phyloP scores from a whole-genome alignment of 1,140 invertebrate species.

The Melanaphis sacchari region DNA sequence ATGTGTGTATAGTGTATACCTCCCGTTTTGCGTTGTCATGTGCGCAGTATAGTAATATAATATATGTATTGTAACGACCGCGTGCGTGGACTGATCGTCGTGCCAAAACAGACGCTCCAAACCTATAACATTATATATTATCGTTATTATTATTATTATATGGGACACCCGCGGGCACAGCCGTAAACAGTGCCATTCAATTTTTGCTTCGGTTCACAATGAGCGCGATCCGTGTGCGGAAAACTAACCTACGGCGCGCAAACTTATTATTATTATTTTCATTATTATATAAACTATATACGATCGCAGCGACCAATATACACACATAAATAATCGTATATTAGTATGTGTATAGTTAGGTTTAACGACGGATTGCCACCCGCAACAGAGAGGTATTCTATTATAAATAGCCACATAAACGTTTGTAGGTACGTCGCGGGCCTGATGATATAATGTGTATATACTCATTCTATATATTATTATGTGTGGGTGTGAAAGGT shows the following conservation, averaged over 20 bases:
- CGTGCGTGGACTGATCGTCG: conserved; percentile 6
- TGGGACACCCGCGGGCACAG: conserved; percentile 26
- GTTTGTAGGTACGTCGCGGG: neutral
- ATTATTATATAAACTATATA: neutral
- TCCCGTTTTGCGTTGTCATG: conserved; percentile 10
- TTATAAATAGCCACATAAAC: neutral
- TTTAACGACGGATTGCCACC: neutral
- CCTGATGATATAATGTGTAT: neutral
- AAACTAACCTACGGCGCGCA: neutral
- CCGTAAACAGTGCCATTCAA: conserved; percentile 52
- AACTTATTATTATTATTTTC: neutral
- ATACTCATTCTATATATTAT: neutral
- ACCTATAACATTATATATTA: neutral
- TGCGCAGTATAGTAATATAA: neutral
- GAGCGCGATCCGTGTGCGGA: neutral
- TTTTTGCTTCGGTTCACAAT: neutral
- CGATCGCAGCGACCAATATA: neutral
- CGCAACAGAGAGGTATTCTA: neutral
- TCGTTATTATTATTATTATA: neutral
- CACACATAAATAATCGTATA: neutral
- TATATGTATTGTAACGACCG: neutral
- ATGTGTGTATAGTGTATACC: neutral
- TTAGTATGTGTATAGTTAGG: neutral
- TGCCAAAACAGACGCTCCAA: conserved; percentile 41
- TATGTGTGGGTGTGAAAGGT: neutral